Percentiles rank a stretch among this genome's conserved stretches.
These are phyloP conservation scores for Diplolepis rosae DNA, from an alignment of 2,888 invertebrate genomes.

Conservation along the genomic window DNA sequence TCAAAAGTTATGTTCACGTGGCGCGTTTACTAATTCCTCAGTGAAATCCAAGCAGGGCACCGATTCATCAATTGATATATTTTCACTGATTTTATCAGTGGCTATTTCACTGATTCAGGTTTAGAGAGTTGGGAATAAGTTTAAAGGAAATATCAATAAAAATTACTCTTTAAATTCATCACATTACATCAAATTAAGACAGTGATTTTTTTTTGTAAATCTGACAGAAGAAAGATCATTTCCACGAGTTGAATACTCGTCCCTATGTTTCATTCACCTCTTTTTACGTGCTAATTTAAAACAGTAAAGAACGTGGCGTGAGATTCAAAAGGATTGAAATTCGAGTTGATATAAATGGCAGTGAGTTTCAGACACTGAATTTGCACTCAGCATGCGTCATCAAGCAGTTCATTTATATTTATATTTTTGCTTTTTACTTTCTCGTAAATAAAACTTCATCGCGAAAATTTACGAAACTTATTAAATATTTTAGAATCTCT, in stretches of 20 bases:
- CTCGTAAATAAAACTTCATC: too few relatives aligned
- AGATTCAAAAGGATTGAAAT: constrained; percentile 6
- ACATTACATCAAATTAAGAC: not conserved
- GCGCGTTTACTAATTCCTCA: too few relatives aligned
- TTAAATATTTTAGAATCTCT: too few relatives aligned
- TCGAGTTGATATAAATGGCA: constrained; percentile 8
- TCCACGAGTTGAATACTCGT: not conserved
- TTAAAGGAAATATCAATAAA: not conserved
- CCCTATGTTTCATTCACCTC: not conserved
- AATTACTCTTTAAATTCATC: not conserved
- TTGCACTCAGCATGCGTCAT: not conserved
- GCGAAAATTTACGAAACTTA: too few relatives aligned
- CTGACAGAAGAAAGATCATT: not conserved
- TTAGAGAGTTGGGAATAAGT: too few relatives aligned
- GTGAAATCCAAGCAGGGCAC: too few relatives aligned
- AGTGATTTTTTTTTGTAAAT: not conserved
- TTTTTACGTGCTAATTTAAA: constrained; percentile 1
- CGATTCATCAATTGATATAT: too few relatives aligned
- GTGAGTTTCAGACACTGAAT: not conserved
- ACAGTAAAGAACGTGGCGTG: not conserved
- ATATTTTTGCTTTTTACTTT: not conserved
- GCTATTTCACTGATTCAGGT: too few relatives aligned
- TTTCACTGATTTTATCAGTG: too few relatives aligned
- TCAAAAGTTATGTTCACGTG: too few relatives aligned
- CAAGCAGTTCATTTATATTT: not conserved